Base-by-base conservation (phyloP, 2,797 vertebrate genomes). In the Macropodus opercularis region DNA sequence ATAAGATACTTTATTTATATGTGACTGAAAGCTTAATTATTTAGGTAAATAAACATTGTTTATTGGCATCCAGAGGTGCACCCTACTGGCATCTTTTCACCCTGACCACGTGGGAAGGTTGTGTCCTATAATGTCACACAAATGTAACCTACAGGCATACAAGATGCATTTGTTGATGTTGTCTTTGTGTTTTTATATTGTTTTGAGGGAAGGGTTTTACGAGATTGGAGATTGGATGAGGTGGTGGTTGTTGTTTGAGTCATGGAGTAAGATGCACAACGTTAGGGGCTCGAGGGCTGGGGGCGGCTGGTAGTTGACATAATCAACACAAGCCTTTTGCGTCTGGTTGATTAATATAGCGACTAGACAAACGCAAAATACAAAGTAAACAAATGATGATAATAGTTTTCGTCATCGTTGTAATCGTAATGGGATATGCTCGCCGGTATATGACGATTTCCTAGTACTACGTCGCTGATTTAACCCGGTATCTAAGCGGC, bases 21-120 rank as follows among this genome's bases (percentile, higher is more conserved):
- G 15, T 5, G 14, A 2, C 0, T 22, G 10, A 8, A 41, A 40
- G n/a, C n/a, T n/a, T n/a, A n/a, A n/a, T 8, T 8, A 8, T 0
- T 9, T 34, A 8, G 51, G 38, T 44, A 3, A 35, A 58, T 54
- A 8, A 47, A 39, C 12, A 5, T 26, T 10, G 7, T 32, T 35
- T 58, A 38, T 49, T 68, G 23, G 36, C 46, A 48, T 9, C 9
- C 11, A 6, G 0, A 9, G 5, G 18, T 35, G 22, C 32, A 41
- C 63, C 50, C 54, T 7, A 22, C 10, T 83, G 69, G 84, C 80
- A 79, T n/a, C 2, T 17, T 82, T 87, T 68, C 55, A 41, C 58
- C 49, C 47, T 31, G 19, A 62, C 71, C 86, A 87, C 75, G 75
- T 90, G 88, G 73, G 61, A 13, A 17, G 55, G 47, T 36, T 13